phyloP scores from a whole-genome alignment of 1,140 invertebrate species.

The Eurosta solidaginis region DNA sequence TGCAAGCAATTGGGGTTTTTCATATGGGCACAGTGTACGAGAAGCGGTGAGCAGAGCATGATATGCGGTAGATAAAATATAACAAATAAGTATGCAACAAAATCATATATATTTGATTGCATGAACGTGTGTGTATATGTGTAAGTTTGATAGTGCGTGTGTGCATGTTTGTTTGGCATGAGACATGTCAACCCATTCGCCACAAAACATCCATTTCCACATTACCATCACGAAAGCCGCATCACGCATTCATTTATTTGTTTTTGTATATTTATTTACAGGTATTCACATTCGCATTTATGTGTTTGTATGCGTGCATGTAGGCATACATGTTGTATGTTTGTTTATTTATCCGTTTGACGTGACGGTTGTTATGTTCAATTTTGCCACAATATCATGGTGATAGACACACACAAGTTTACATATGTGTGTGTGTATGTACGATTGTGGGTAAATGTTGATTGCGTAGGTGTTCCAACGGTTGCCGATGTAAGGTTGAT shows the following conservation, averaged over 20 bases:
- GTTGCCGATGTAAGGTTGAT: neutral
- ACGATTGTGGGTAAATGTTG: neutral
- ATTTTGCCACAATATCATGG: neutral
- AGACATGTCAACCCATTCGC: slow-evolving; percentile 21
- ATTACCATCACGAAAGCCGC: neutral
- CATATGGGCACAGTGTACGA: no score
- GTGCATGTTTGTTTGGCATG: neutral
- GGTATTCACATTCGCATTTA: neutral
- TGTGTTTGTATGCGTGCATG: neutral
- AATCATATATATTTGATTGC: neutral
- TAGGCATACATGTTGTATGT: neutral
- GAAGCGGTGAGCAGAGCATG: no score
- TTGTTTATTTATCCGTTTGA: neutral
- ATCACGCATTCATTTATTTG: neutral
- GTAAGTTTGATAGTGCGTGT: neutral
- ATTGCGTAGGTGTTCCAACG: neutral
- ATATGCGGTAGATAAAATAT: neutral
- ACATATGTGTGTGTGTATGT: neutral
- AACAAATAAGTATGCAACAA: neutral
- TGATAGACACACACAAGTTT: neutral
- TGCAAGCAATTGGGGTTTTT: no score
- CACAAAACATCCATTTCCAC: neutral
- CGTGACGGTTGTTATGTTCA: neutral
- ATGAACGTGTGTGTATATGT: neutral
- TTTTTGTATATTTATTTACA: no score